Percentiles rank a stretch among this genome's conserved stretches.
Conservation (phyloP, 2,888 invertebrate genomes). For the Steromphala cineraria region DNA sequence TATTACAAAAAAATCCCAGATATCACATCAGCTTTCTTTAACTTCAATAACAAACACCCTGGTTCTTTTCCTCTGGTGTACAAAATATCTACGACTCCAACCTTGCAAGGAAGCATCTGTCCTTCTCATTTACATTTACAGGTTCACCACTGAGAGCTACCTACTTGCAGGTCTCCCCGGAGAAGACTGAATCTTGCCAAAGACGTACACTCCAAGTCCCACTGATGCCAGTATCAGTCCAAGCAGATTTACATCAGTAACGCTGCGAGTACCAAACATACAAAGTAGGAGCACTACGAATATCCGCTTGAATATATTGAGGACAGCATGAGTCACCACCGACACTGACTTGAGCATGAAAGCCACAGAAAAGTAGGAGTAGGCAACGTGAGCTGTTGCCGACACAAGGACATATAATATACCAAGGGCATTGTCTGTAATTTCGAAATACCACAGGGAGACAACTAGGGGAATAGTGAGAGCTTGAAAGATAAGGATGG, state of each 20-base stretch:
- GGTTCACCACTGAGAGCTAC: too few species aligned
- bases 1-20: too few species aligned
- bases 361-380: conserved; percentile 44
- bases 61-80: too few species aligned
- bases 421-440: neutral
- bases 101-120: too few species aligned
- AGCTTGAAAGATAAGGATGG: neutral
- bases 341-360: conserved; percentile 39
- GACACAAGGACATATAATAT: conserved; percentile 11
- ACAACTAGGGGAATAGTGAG: neutral
- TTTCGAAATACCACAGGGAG: neutral
- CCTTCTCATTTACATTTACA: too few species aligned
- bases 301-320: conserved; percentile 47
- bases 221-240: conserved; percentile 29
- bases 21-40: too few species aligned
- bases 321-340: conserved; percentile 49
- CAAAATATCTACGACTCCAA: too few species aligned
- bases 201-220: conserved; percentile 12
- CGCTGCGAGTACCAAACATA: conserved; percentile 32
- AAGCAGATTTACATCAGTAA: conserved; percentile 25
- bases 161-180: too few species aligned
- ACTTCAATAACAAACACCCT: too few species aligned
- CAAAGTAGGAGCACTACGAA: conserved; percentile 44
- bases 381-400: conserved; percentile 44
- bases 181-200: too few species aligned